phyloP scores from a whole-genome alignment of 2,113 vertebrate genomes.

The Catharus bicknelli region DNA sequence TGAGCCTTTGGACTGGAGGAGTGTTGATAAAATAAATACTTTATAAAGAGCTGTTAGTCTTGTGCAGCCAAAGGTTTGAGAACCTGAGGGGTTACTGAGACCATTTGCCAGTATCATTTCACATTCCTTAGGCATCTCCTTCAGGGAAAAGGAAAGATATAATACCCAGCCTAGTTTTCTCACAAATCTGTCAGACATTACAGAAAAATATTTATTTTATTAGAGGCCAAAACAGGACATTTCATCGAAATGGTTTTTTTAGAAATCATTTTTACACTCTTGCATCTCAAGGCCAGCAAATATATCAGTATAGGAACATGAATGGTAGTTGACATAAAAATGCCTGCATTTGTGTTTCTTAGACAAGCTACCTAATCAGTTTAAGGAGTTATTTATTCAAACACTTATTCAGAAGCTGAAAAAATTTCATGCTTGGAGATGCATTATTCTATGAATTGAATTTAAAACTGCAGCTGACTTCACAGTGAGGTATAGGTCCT shows the following conservation, averaged over 20 bases:
- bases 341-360: not conserved
- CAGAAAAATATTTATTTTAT: conserved; percentile 38
- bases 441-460: not conserved
- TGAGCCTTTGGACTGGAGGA: conserved; percentile 48
- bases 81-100: conserved; percentile 61
- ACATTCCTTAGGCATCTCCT: conserved; percentile 47
- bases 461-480: conserved; percentile 19
- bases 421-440: not conserved
- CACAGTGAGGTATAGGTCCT: not conserved
- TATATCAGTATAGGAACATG: not conserved
- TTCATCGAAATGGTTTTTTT: conserved; percentile 7
- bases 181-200: not conserved
- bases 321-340: not conserved
- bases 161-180: conserved; percentile 8
- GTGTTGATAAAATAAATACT: conserved; percentile 46
- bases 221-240: not conserved
- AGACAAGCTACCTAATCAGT: not conserved
- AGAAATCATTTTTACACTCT: not conserved
- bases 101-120: conserved; percentile 54
- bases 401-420: not conserved
- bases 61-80: conserved; percentile 64
- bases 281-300: not conserved
- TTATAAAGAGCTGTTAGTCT: conserved; percentile 66
- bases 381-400: conserved; percentile 43
- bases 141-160: conserved; percentile 8